Conservation (phyloP, 2,888 invertebrate species). For the Machimus rusticus region DNA sequence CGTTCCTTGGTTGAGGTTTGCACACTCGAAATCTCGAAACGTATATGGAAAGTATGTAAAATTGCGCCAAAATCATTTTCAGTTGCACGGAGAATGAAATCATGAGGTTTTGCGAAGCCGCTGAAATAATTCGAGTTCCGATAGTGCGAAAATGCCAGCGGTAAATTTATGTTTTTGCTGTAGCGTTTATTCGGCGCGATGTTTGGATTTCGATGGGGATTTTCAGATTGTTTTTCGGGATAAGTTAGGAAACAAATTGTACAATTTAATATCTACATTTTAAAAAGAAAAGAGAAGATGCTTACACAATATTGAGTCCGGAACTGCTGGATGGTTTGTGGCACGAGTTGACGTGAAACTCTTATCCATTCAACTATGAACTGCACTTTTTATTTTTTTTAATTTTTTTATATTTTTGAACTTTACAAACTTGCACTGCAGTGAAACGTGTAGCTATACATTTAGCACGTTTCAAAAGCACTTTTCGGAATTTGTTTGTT, state of each 20-base stretch:
- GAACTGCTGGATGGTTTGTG: neutral
- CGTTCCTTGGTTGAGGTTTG: neutral
- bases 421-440: slow-evolving; percentile 17
- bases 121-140: neutral
- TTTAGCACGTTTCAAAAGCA: neutral
- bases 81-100: neutral
- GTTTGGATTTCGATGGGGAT: neutral
- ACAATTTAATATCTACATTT: neutral
- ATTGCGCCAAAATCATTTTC: neutral
- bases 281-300: neutral
- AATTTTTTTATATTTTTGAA: neutral
- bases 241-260: neutral
- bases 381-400: neutral
- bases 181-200: neutral
- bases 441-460: neutral
- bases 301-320: slow-evolving; percentile 15
- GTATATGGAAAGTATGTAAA: neutral
- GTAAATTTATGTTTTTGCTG: neutral
- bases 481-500: neutral
- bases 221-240: neutral
- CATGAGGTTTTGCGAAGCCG: neutral
- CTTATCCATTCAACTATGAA: slow-evolving; percentile 17
- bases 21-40: neutral
- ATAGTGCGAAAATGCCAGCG: neutral
- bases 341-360: neutral